phyloP scores from a whole-genome alignment of 2,797 vertebrate species.

The Florisuga fusca region DNA sequence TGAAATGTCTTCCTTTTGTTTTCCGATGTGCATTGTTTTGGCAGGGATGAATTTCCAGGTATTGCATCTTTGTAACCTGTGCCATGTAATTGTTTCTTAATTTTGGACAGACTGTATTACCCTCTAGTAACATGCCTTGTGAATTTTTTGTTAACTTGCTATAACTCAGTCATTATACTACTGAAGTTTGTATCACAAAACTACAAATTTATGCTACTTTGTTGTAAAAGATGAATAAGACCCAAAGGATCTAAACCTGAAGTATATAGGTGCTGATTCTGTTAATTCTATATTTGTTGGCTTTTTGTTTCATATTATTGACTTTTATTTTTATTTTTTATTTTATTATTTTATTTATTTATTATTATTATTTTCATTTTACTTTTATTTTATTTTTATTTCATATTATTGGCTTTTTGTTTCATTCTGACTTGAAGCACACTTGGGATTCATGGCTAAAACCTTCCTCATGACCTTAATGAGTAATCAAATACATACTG shows the following conservation, averaged over 20 bases:
- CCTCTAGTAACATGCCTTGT: not conserved
- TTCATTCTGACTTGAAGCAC: not conserved
- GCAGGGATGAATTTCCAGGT: not conserved
- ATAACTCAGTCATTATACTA: not conserved
- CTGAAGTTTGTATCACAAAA: not conserved
- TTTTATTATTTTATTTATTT: too few relatives aligned
- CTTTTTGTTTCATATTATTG: not conserved
- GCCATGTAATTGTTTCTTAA: not conserved
- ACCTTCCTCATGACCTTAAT: not conserved
- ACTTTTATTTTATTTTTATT: too few relatives aligned
- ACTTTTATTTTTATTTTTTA: too few relatives aligned
- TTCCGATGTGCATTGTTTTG: not conserved
- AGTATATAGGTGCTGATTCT: not conserved
- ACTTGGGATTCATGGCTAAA: not conserved
- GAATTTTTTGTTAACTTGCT: not conserved
- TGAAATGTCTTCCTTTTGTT: not conserved
- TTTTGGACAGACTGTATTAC: not conserved
- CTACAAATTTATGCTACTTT: not conserved
- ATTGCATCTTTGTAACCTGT: not conserved
- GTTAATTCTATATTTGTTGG: not conserved
- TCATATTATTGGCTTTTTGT: too few relatives aligned
- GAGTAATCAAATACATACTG: not conserved
- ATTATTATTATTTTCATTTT: too few relatives aligned
- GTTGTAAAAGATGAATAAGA: not conserved
- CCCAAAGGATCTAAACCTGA: not conserved